Percentiles rank a stretch among this genome's conserved stretches.
Conservation (phyloP, 2,888 invertebrate species). For the Germaria angustata region DNA sequence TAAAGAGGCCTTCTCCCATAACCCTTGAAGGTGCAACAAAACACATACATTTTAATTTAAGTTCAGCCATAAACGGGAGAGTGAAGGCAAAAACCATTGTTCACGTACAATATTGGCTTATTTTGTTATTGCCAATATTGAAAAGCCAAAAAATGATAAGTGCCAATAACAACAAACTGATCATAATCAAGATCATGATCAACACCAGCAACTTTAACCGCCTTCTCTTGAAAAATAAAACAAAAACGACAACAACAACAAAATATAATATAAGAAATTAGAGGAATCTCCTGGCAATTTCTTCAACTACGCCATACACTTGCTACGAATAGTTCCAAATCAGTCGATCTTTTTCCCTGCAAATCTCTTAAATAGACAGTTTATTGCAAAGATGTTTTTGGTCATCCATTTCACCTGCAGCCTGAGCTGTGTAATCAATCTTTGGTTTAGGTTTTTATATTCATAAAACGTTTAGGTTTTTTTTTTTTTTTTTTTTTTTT, state of each 20-base stretch:
- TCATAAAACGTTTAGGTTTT: background rate
- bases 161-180: conserved; percentile 44
- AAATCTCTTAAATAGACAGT: conserved; percentile 57
- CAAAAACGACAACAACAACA: no score
- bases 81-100: conserved; percentile 30
- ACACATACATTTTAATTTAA: conserved; percentile 71
- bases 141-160: conserved; percentile 37
- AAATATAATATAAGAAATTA: background rate
- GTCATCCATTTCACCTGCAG: conserved; percentile 75
- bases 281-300: conserved; percentile 28
- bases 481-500: no score
- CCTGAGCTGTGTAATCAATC: conserved; percentile 71
- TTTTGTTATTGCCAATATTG: conserved; percentile 46
- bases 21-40: conserved; percentile 60
- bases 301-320: conserved; percentile 47
- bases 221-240: conserved; percentile 13
- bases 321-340: conserved; percentile 36
- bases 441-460: background rate
- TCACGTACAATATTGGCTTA: conserved; percentile 66
- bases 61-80: conserved; percentile 55
- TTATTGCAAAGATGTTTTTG: conserved; percentile 65
- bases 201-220: conserved; percentile 37
- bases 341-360: conserved; percentile 36
- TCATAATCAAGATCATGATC: conserved; percentile 56
- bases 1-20: conserved; percentile 17